Evolutionary conservation across 2,888 invertebrate genomes (phyloP), one percentile per base, ranked within the genome.

Genomic region (Tipula helvola): DNA sequence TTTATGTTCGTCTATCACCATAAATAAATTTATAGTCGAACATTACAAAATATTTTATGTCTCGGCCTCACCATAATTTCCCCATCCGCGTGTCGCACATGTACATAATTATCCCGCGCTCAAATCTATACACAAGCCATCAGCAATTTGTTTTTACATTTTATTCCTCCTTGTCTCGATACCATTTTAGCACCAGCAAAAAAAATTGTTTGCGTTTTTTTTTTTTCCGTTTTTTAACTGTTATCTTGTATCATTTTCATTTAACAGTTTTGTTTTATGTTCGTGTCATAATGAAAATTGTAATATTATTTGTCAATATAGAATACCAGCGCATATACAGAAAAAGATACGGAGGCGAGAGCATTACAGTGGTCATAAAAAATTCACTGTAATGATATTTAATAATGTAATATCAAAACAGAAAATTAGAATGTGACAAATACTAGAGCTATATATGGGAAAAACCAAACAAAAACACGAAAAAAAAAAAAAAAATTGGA

Each of bases 201-300:
- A 71, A 52, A n/a, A 52, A 52, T 52, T n/a, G n/a, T 52, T 52
- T 52, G 52, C 28, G 18, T 71, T 71, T 10, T 28, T 71, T 71
- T 10, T 28, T 71, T 71, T 28, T 0, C 28, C 28, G 71, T 18
- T 71, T 71, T 71, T 71, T 71, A 71, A 71, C 71, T 28, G 71
- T 71, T 71, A 71, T 71, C 71, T 71, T 71, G 71, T 71, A 71
- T 71, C 71, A 71, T 71, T 71, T 71, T 71, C 71, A 71, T 71
- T 71, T 71, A 71, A 71, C 71, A 28, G 71, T 71, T 71, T 71
- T 71, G 71, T 71, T 71, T 71, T 71, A 71, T 71, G 71, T 71
- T 28, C 71, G 71, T 71, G 71, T 71, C 71, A 71, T 71, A 71
- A 71, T 71, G 71, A 71, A 71, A 71, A 71, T 28, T 71, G 71